A percentile compares a stretch with the other conserved stretches of the same genome.
phyloP scores from a whole-genome alignment of 2,113 vertebrate species.

The Rhodinocichla rosea region DNA sequence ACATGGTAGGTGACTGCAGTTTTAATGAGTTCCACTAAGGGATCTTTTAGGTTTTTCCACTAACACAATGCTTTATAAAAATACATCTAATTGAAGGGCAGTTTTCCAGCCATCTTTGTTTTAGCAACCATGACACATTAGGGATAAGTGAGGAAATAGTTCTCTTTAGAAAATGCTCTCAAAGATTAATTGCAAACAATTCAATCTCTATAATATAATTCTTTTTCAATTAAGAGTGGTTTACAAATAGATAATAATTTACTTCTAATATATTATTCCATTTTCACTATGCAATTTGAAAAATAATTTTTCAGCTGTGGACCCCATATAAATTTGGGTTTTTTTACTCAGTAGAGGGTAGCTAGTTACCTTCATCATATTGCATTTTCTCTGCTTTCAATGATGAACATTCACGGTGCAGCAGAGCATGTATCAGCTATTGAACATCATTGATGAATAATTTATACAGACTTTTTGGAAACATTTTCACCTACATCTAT shows the following conservation, averaged over 20 bases:
- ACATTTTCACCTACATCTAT: neutral
- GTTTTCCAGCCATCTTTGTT: neutral
- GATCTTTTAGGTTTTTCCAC: neutral
- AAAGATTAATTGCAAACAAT: neutral
- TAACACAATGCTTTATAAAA: neutral
- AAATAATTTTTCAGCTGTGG: neutral
- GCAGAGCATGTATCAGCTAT: neutral
- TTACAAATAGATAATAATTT: neutral
- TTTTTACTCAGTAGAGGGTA: neutral
- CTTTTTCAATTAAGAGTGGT: neutral
- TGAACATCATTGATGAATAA: neutral
- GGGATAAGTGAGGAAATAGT: neutral
- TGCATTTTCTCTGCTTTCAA: neutral
- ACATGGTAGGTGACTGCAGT: neutral
- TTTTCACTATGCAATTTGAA: neutral
- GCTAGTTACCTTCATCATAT: neutral
- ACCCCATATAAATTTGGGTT: neutral
- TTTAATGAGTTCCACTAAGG: constrained; percentile 5
- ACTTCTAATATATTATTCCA: neutral
- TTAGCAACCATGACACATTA: neutral
- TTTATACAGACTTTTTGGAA: neutral
- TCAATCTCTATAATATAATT: neutral
- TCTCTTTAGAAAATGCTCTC: neutral
- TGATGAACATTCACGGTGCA: neutral
- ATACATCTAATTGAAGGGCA: neutral